These are phyloP conservation scores for cat (Felis catus) DNA, from an alignment of 2,113 vertebrate species.

Conservation along the genomic window F.catus_Fca126_mat1.0 CM031423.1:26467001-26467500, in stretches of 20 bases:
- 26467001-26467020: too few relatives aligned
- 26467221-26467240: not conserved
- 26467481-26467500: not conserved
- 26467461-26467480: not conserved
- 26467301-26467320: not conserved
- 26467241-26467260: not conserved
- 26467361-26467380: not conserved
- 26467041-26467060: not conserved
- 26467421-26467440: rapidly evolving
- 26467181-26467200: not conserved
- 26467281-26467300: not conserved
- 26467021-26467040: not conserved
- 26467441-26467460: rapidly evolving
- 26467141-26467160: not conserved
- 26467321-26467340: not conserved
- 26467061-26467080: not conserved
- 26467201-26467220: not conserved
- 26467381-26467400: rapidly evolving
- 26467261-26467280: not conserved
- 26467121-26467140: not conserved
- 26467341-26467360: not conserved
- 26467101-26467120: not conserved
- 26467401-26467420: not conserved
- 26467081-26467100: not conserved
- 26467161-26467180: not conserved